Percentiles rank a stretch among this genome's conserved stretches.
Evolutionary conservation across 2,888 invertebrate genomes (phyloP).

Genomic region (Spicauda simplicius): DNA sequence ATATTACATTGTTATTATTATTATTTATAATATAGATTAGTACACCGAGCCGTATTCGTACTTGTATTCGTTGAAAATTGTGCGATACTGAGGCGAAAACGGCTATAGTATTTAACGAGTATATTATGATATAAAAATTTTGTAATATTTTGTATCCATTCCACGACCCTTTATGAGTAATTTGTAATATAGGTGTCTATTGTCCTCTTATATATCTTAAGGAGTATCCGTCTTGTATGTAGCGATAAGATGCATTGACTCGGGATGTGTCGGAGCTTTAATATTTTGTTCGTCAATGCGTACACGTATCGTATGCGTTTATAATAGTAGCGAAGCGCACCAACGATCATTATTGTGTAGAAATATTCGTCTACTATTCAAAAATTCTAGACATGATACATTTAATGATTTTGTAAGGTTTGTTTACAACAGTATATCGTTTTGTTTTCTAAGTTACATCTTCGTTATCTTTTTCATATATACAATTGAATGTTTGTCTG

Average conservation of each 20-base stretch:
- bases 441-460: no score
- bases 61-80: conserved; percentile 17
- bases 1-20: conserved; percentile 58
- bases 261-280: conserved; percentile 50
- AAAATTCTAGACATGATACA: no score
- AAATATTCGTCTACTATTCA: conserved; percentile 21
- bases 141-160: conserved; percentile 83
- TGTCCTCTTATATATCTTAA: conserved; percentile 71
- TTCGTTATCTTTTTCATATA: no score
- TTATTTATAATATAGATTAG: conserved; percentile 64
- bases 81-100: conserved; percentile 25
- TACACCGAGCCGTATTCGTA: conserved; percentile 38
- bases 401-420: no score
- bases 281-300: conserved; percentile 41
- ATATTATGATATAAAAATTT: conserved; percentile 54
- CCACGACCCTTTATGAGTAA: conserved; percentile 66
- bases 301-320: conserved; percentile 6
- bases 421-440: no score
- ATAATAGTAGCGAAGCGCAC: conserved; percentile 17
- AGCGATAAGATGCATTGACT: conserved; percentile 66
- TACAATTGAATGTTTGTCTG: no score
- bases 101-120: conserved; percentile 49
- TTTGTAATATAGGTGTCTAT: conserved; percentile 77
- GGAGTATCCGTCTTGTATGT: conserved; percentile 79
- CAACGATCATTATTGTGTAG: conserved; percentile 21